Base-by-base conservation (phyloP, 2,888 invertebrate species). In the Cancer borealis region DNA sequence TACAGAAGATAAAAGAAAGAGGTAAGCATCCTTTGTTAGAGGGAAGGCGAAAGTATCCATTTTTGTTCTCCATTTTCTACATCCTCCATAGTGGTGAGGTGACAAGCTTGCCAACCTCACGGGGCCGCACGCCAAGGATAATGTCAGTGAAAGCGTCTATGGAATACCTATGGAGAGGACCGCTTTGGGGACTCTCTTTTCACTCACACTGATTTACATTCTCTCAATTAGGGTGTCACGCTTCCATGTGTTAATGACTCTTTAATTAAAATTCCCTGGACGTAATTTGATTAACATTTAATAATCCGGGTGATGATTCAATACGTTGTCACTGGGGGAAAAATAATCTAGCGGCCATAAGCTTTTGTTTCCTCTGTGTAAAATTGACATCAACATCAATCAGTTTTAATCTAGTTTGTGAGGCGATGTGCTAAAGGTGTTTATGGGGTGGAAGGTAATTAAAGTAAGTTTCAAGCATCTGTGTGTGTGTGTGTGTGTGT, bases 61-160 rank as follows among this genome's bases (percentile, higher is more conserved):
- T 94, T 92, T 92, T 94, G 88, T 87, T 94, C 92, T 94, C 94
- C 94, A 92, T 92, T 92, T 93, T 92, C 94, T 94, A 92, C 94
- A 84, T 91, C 92, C 92, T 92, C 92, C 91, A 91, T 73, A 30
- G 87, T 47, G 92, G 92, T 47, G 88, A 49, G 60, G 47, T 49
- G 87, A 46, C 94, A 94, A 91, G 94, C 91, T 60, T 94, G 91
- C 94, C 94, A 94, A 94, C 94, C 94, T 73, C 92, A 60, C 90
- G 94, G 79, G 94, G 92, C 94, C 92, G 88, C 39, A 88, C 91
- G 90, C 92, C 94, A 94, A 94, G 94, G 94, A 94, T 92, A 94
- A 94, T 93, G 94, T 92, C 94, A 94, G 94, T 94, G 94, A 94
- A 94, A 94, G 94, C 94, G 94, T 94, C 87, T 92, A 92, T 92